phyloP scores from a whole-genome alignment of 2,797 vertebrate species.

The Neosilurus hyrtlii region DNA sequence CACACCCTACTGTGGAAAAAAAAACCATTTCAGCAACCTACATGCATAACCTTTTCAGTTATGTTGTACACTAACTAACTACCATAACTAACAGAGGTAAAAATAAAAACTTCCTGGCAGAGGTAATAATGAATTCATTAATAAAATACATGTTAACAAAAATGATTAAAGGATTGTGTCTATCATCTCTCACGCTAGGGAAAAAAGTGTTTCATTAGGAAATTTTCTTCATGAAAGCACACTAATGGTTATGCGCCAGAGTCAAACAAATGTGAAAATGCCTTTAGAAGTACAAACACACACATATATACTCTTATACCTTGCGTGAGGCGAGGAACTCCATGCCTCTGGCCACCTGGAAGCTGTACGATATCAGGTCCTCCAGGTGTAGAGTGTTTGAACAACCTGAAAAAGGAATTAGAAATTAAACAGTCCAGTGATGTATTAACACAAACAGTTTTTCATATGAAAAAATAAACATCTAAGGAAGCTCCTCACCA shows the following conservation, averaged over 20 bases:
- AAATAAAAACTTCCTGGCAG: no score
- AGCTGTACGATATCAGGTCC: constrained; percentile 94
- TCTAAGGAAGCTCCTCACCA: constrained; percentile 64
- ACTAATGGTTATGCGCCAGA: neutral
- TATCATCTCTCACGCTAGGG: neutral
- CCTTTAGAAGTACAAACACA: neutral
- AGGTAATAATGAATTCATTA: neutral
- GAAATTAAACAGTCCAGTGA: neutral
- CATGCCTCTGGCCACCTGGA: constrained; percentile 96
- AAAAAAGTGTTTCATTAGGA: neutral
- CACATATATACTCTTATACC: constrained; percentile 55
- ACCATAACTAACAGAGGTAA: no score
- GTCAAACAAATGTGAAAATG: neutral
- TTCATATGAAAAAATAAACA: neutral
- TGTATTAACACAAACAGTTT: neutral
- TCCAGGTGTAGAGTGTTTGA: constrained; percentile 79
- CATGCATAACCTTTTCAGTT: no score
- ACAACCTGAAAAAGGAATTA: constrained; percentile 64
- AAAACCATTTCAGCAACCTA: no score
- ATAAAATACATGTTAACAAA: neutral
- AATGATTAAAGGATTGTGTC: neutral
- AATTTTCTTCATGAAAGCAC: neutral
- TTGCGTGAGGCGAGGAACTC: constrained; percentile 86
- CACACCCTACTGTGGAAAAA: no score
- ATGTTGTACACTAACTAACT: no score